These are phyloP conservation scores for Eupithecia subfuscata DNA, from an alignment of 2,888 invertebrate species.

Conservation along the genomic window DNA sequence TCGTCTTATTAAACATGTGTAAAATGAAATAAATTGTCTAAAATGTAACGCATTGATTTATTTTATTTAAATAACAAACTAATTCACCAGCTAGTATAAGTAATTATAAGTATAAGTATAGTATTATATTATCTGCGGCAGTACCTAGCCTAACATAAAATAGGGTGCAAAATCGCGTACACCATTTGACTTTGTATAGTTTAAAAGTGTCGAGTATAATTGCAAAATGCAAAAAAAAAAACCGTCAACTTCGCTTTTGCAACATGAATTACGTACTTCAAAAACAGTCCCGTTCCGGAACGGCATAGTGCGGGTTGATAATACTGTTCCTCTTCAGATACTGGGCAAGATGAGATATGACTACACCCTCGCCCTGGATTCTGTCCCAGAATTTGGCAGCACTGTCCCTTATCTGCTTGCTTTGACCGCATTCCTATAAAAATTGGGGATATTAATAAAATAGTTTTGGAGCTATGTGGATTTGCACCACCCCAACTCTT, in stretches of 20 bases:
- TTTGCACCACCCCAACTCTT: too few species aligned
- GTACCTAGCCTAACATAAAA: neutral
- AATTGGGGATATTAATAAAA: neutral
- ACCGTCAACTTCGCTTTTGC: neutral
- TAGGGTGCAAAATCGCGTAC: neutral
- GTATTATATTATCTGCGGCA: too few species aligned
- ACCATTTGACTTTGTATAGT: neutral
- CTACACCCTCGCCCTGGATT: slow-evolving; percentile 63
- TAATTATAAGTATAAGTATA: too few species aligned
- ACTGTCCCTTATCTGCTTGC: slow-evolving; percentile 49
- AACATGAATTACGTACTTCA: neutral
- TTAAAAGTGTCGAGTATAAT: neutral
- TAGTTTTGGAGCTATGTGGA: too few species aligned
- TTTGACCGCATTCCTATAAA: slow-evolving; percentile 74
- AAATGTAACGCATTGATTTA: slow-evolving; percentile 61
- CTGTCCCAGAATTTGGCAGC: slow-evolving; percentile 62
- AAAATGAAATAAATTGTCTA: slow-evolving; percentile 83
- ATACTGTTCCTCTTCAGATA: slow-evolving; percentile 60
- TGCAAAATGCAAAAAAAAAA: neutral
- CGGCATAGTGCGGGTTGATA: slow-evolving; percentile 67
- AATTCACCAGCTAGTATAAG: too few species aligned
- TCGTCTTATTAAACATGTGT: slow-evolving; percentile 81
- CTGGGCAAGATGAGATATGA: slow-evolving; percentile 57
- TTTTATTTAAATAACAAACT: slow-evolving; percentile 41
- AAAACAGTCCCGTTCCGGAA: slow-evolving; percentile 45